Evolutionary conservation across 2,888 invertebrate genomes (phyloP).

Genomic region (Athalia rosae): DNA sequence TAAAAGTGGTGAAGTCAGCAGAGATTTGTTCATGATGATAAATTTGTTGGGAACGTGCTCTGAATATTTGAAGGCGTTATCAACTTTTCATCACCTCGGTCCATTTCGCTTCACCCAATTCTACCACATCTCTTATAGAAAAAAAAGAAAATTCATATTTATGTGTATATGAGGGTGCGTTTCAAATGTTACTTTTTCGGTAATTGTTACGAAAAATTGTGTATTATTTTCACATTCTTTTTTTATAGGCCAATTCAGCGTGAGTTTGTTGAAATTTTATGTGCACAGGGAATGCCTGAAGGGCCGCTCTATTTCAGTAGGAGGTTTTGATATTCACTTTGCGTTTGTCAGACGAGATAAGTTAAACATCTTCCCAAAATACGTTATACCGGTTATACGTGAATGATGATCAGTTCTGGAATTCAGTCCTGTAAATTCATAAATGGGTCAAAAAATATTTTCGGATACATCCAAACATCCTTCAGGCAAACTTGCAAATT

Average conservation of each 20-base stretch:
- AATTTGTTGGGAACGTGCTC: constrained; percentile 27
- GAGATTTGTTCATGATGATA: constrained; percentile 23
- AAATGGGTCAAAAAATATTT: constrained; percentile 35
- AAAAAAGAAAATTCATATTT: too few relatives aligned
- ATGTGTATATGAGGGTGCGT: too few relatives aligned
- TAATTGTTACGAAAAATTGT: too few relatives aligned
- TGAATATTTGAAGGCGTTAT: constrained; percentile 30
- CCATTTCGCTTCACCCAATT: constrained; percentile 20
- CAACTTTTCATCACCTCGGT: background rate
- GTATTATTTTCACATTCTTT: too few relatives aligned
- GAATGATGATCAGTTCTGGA: background rate
- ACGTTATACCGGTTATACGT: background rate
- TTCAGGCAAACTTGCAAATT: constrained; percentile 15
- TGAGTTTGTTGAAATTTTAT: too few relatives aligned
- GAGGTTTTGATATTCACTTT: too few relatives aligned
- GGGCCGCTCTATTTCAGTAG: too few relatives aligned
- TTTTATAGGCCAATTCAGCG: too few relatives aligned
- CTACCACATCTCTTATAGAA: background rate
- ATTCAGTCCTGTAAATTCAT: constrained; percentile 27
- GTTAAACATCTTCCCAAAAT: constrained; percentile 12
- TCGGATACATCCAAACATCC: constrained; percentile 29
- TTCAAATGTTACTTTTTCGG: too few relatives aligned
- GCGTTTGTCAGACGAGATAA: background rate
- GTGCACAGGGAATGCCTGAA: too few relatives aligned
- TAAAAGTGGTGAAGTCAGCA: background rate